phyloP scores from a whole-genome alignment of 1,140 invertebrate species.

The Laupala kohalensis region DNA sequence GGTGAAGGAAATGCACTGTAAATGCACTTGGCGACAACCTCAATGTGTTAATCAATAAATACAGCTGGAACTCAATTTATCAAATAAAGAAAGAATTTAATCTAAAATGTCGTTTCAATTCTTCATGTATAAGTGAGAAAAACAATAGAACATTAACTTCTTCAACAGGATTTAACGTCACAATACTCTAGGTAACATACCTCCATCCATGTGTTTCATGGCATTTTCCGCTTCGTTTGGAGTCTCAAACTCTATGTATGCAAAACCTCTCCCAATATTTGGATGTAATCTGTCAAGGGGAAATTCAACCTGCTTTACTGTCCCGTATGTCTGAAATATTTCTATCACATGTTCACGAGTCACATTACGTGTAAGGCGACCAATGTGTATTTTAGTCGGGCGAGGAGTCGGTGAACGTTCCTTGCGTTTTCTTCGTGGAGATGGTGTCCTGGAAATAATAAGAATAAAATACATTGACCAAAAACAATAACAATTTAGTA shows the following conservation, averaged over 20 bases:
- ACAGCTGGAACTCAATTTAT: too few relatives aligned
- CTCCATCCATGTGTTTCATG: conserved; percentile 99
- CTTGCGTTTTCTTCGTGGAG: conserved; percentile 41
- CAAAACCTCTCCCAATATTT: conserved; percentile 75
- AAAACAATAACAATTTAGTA: background rate
- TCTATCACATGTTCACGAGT: conserved; percentile 86
- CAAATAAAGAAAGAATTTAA: too few relatives aligned
- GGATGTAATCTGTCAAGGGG: conserved; percentile 75
- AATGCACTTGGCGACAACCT: too few relatives aligned
- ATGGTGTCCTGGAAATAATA: conserved; percentile 33
- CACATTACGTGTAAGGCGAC: conserved; percentile 80
- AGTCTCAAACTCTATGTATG: conserved; percentile 88
- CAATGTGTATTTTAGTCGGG: conserved; percentile 85
- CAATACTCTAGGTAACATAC: too few relatives aligned
- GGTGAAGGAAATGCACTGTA: too few relatives aligned
- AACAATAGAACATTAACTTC: too few relatives aligned
- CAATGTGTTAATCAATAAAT: too few relatives aligned
- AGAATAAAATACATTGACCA: background rate
- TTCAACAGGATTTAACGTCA: too few relatives aligned
- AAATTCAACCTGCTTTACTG: conserved; percentile 81
- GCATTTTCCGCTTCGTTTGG: conserved; percentile 94
- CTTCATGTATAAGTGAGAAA: too few relatives aligned
- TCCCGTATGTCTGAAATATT: conserved; percentile 88
- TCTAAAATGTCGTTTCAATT: too few relatives aligned
- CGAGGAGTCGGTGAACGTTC: conserved; percentile 73